A percentile compares a stretch with the other conserved stretches of the same genome.
These are phyloP conservation scores for Physocephala rufipes DNA, from an alignment of 2,888 invertebrate species.

Conservation along the genomic window DNA sequence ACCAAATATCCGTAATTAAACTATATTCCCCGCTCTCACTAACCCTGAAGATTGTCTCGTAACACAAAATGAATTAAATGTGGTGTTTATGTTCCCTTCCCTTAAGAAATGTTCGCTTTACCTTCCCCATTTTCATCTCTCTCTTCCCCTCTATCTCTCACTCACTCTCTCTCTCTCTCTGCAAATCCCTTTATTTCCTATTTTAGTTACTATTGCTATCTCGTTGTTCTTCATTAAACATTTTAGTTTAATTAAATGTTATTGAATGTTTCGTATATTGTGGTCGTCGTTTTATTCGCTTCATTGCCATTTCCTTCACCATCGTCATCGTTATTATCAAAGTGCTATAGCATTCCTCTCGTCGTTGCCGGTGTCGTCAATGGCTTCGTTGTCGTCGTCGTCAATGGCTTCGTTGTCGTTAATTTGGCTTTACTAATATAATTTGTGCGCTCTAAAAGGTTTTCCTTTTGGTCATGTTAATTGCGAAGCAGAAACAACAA, in stretches of 20 bases:
- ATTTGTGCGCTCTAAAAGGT: constrained; percentile 36
- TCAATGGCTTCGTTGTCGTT: constrained; percentile 20
- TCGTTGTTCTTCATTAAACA: constrained; percentile 27
- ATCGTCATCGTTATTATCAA: not conserved
- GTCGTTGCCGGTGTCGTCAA: not conserved
- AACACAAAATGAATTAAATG: constrained; percentile 26
- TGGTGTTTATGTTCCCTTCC: constrained; percentile 3
- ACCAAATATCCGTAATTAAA: no score
- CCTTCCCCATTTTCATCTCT: no score
- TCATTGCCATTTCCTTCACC: not conserved
- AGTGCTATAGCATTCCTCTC: no score
- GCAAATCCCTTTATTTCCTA: not conserved
- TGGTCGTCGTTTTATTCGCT: not conserved
- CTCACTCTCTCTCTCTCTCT: no score
- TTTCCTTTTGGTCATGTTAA: constrained; percentile 34
- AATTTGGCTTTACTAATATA: constrained; percentile 35
- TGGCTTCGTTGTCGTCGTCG: constrained; percentile 5
- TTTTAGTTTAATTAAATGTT: constrained; percentile 37
- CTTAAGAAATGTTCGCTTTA: not conserved
- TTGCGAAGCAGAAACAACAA: constrained; percentile 11
- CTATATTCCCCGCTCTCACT: no score
- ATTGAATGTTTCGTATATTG: constrained; percentile 31
- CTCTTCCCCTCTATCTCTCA: no score
- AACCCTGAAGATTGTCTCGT: no score
- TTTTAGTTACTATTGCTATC: not conserved